Evolutionary conservation across 1,140 invertebrate genomes (phyloP), one percentile per base, ranked within the genome.

Genomic region (Brachionus rotundiformis): DNA sequence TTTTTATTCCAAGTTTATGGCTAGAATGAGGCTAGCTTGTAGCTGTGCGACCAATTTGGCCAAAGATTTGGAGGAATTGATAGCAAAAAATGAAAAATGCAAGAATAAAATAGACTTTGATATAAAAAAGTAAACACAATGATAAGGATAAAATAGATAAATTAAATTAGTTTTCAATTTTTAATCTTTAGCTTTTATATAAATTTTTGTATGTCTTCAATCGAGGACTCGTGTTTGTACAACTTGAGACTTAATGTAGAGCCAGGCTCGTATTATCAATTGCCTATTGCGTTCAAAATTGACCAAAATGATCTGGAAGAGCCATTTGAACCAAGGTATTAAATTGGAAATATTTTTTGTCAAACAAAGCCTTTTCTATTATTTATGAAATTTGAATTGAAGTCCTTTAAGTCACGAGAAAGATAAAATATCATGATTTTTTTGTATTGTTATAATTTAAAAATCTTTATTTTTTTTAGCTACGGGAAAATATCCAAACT

Each of bases 191-290:
- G 44, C 49, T 77, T 59, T 79, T 11, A 36, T 16, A 36, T 79
- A 0, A 79, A 63, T 79, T 79, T 59, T 3, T 79, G 36, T 19
- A 59, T 59, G n/a, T 31, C 47, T n/a, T 77, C 75, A 7, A 16
- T 77, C 4, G 76, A 79, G 27, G 76, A 79, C 16, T 11, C 7
- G 29, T 79, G 76, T 63, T 59, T 59, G 16, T 79, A 79, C 33
- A 79, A 79, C 36, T 63, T 79, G 19, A 33, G 76, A 79, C 36
- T 79, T 23, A 79, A 79, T 10, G 76, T 79, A 16, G 47, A 79
- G 19, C 76, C 76, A 7, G 76, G 76, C 13, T 6, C 29, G 8
- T 79, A 79, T 27, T 79, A 79, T 79, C 76, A 79, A 41, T 19
- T 39, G 25, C 47, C 76, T 1, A 63, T 79, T 10, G 1, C 23